Conservation (phyloP, 2,113 vertebrate genomes). For the Oncorhynchus clarkii region DNA sequence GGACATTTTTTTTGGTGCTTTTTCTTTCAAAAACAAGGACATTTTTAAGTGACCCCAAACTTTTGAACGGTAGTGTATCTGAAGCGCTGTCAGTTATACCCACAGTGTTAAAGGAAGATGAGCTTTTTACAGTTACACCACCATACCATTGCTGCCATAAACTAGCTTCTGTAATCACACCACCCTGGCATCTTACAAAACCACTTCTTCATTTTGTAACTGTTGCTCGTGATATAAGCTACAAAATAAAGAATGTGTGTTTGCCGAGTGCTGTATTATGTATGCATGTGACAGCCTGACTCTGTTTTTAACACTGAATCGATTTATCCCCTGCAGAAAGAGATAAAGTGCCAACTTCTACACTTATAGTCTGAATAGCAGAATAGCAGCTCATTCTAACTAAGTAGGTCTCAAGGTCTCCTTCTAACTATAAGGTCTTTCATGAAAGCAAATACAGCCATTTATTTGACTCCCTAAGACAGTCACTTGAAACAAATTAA, state of each 20-base stretch:
- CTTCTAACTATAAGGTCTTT: too few relatives aligned
- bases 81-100: too few relatives aligned
- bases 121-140: background rate
- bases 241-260: background rate
- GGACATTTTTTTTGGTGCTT: too few relatives aligned
- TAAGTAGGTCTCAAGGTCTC: too few relatives aligned
- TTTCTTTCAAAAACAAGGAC: too few relatives aligned
- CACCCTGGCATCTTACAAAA: slow-evolving; percentile 19
- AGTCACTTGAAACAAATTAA: background rate
- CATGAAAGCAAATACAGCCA: background rate
- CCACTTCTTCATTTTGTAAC: slow-evolving; percentile 48
- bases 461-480: too few relatives aligned
- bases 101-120: background rate
- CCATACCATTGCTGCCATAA: background rate
- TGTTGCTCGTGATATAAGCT: slow-evolving; percentile 8
- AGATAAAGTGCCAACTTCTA: background rate
- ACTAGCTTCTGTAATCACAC: background rate
- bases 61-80: too few relatives aligned
- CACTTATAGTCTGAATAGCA: background rate
- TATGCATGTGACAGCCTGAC: too few relatives aligned
- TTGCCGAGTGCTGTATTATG: background rate
- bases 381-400: too few relatives aligned
- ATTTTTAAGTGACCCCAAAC: too few relatives aligned
- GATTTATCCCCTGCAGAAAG: too few relatives aligned
- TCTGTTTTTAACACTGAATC: background rate